These are phyloP conservation scores for Leptinotarsa haldemani DNA, from an alignment of 2,888 invertebrate genomes.

Conservation along the genomic window DNA sequence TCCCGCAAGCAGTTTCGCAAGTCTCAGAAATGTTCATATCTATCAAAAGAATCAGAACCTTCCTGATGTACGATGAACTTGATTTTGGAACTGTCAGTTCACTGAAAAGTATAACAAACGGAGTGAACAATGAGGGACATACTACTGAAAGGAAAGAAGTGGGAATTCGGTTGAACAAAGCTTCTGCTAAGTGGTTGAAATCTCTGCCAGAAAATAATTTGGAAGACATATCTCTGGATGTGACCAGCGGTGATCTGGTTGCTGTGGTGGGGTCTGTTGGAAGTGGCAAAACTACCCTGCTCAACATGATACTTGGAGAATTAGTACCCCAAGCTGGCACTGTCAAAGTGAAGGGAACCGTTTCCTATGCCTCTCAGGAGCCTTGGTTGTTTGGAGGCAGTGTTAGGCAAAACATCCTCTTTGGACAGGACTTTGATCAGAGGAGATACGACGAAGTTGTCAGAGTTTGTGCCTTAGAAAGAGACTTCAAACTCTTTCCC, in stretches of 20 bases:
- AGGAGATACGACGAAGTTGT: conserved; percentile 75
- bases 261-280: conserved; percentile 74
- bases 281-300: conserved; percentile 70
- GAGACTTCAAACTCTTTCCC: conserved; percentile 79
- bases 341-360: conserved; percentile 74
- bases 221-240: conserved; percentile 73
- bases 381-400: conserved; percentile 86
- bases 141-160: background rate
- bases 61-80: conserved; percentile 60
- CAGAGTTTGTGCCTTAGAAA: conserved; percentile 76
- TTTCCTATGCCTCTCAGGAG: conserved; percentile 85
- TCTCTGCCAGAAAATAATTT: conserved; percentile 62
- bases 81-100: background rate
- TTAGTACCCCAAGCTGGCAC: conserved; percentile 75
- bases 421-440: conserved; percentile 80
- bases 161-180: conserved; percentile 58
- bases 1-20: conserved; percentile 74
- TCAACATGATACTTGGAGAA: conserved; percentile 75
- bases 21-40: conserved; percentile 72
- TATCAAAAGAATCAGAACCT: conserved; percentile 68
- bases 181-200: conserved; percentile 75
- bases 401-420: conserved; percentile 91
- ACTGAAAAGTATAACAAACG: background rate
- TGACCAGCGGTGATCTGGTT: conserved; percentile 71
- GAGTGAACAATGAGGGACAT: background rate